Evolutionary conservation across 2,797 vertebrate species (phyloP).

Genomic region (Scarus forsteni): DNA sequence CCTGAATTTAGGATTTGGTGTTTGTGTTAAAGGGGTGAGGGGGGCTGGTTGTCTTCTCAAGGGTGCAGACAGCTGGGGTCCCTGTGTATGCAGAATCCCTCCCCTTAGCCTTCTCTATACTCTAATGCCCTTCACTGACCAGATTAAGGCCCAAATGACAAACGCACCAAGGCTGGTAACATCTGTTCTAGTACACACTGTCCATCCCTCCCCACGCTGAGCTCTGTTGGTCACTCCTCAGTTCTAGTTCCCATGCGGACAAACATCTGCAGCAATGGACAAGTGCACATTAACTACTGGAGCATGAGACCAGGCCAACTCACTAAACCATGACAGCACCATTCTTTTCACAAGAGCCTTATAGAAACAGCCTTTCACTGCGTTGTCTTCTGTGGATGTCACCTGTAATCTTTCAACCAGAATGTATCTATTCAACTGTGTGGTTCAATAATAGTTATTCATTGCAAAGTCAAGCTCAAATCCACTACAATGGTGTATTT

Average conservation of each 20-base stretch:
- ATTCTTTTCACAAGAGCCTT: slow-evolving; percentile 34
- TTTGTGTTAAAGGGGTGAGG: background rate
- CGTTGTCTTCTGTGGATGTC: background rate
- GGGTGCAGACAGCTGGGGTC: slow-evolving; percentile 78
- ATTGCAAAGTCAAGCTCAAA: background rate
- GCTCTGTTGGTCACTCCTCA: slow-evolving; percentile 76
- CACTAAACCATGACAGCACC: slow-evolving; percentile 60
- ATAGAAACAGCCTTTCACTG: slow-evolving; percentile 13
- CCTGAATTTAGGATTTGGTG: slow-evolving; percentile 46
- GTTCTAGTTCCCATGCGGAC: slow-evolving; percentile 66
- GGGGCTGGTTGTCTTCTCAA: slow-evolving; percentile 38
- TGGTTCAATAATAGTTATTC: slow-evolving; percentile 4
- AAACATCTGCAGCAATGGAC: slow-evolving; percentile 82
- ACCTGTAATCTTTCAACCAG: background rate
- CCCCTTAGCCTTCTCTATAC: slow-evolving; percentile 65
- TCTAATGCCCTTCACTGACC: slow-evolving; percentile 86
- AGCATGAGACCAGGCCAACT: slow-evolving; percentile 72
- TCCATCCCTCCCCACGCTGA: slow-evolving; percentile 63
- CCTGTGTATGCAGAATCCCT: slow-evolving; percentile 51
- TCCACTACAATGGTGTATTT: too few relatives aligned
- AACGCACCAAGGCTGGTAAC: slow-evolving; percentile 79
- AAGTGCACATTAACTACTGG: slow-evolving; percentile 79
- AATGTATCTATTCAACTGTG: background rate
- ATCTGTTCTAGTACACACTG: slow-evolving; percentile 81
- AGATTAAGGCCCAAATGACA: slow-evolving; percentile 84